phyloP scores from a whole-genome alignment of 2,113 vertebrate species.

The Macquaria australasica region DNA sequence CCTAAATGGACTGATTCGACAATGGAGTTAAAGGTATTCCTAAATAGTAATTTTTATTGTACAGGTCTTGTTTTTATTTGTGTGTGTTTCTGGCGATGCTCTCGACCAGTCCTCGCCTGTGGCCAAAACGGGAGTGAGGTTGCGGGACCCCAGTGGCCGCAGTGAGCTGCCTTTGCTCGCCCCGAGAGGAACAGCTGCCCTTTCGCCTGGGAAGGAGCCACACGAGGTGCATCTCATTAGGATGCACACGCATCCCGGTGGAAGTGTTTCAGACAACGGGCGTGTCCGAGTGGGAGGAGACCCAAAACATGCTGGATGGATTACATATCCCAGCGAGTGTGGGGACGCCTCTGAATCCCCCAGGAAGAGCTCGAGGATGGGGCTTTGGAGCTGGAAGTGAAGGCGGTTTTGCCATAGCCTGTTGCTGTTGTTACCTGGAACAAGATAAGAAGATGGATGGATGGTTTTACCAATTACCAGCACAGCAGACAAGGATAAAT shows the following conservation, averaged over 20 bases:
- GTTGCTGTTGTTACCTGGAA: not conserved
- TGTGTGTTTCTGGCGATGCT: not conserved
- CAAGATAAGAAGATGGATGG: not conserved
- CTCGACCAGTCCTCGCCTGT: not conserved
- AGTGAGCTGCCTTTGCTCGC: not conserved
- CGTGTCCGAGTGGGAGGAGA: not conserved
- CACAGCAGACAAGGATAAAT: not conserved
- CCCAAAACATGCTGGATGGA: not conserved
- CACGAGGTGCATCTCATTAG: not conserved
- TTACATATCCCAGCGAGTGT: not conserved
- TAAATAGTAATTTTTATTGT: not conserved
- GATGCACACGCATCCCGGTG: not conserved
- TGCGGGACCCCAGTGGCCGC: not conserved
- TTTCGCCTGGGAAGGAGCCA: not conserved
- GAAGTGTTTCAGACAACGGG: constrained; percentile 6
- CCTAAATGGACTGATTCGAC: constrained; percentile 27
- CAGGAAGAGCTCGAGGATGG: not conserved
- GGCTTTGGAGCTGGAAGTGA: not conserved
- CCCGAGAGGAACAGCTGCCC: not conserved
- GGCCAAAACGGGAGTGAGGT: not conserved
- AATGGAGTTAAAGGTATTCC: constrained; percentile 68
- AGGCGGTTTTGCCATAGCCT: not conserved
- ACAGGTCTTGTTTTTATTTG: not conserved
- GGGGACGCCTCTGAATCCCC: not conserved
- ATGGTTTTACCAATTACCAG: not conserved